These are phyloP conservation scores for Elephantulus edwardii DNA, from an alignment of 2,113 vertebrate species.

Conservation along the genomic window DNA sequence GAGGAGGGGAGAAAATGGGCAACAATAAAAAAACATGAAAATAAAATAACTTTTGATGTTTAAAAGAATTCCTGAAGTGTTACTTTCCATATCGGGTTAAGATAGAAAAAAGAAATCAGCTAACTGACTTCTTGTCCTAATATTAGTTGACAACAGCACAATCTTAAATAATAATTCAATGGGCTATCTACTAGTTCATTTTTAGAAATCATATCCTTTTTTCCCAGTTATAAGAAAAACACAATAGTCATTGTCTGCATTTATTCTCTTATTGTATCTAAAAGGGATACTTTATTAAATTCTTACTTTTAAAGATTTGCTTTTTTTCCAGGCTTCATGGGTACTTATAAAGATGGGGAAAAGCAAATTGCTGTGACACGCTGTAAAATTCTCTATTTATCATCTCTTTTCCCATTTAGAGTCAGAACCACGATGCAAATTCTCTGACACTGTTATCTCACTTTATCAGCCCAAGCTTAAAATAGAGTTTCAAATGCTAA, in stretches of 20 bases:
- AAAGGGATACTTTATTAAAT: neutral
- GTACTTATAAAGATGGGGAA: constrained; percentile 16
- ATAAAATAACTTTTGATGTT: no score
- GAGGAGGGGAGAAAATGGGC: no score
- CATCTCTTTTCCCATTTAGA: neutral
- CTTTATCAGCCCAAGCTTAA: neutral
- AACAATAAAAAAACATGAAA: no score
- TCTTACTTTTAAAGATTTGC: neutral
- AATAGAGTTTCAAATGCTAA: neutral
- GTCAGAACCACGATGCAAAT: neutral
- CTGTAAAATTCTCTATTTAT: constrained; percentile 36
- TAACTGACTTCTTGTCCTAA: no score
- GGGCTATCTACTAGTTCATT: neutral
- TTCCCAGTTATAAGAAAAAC: neutral
- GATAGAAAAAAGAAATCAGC: no score
- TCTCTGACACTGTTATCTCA: neutral
- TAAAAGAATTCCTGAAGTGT: no score
- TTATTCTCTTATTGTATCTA: neutral
- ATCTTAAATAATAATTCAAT: neutral
- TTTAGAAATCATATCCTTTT: neutral
- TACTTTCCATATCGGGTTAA: no score
- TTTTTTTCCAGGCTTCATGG: neutral
- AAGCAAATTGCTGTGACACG: constrained; percentile 27
- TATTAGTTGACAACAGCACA: no score
- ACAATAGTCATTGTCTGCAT: neutral